Evolutionary conservation across 1,140 invertebrate genomes (phyloP).

Genomic region (Portunus trituberculatus): DNA sequence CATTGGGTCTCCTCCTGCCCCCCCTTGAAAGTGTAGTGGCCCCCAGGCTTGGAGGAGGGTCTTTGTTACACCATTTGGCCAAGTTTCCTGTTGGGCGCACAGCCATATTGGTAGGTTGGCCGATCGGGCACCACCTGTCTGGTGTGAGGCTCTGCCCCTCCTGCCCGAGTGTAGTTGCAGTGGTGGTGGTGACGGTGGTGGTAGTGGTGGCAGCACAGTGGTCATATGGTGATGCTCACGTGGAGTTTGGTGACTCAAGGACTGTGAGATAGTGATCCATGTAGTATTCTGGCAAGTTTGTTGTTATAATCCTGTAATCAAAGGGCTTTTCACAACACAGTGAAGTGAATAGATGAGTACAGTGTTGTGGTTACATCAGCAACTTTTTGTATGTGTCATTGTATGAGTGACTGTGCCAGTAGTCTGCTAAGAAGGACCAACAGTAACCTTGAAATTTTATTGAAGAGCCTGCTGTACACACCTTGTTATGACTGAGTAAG

Average conservation of each 20-base stretch:
- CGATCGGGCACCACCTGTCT: constrained; percentile 69
- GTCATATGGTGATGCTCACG: neutral
- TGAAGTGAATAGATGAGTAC: constrained; percentile 41
- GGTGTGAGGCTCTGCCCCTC: constrained; percentile 36
- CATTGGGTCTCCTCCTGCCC: neutral
- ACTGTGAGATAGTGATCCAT: constrained; percentile 48
- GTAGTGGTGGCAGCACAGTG: constrained; percentile 1
- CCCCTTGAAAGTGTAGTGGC: constrained; percentile 59
- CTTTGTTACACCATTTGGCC: constrained; percentile 76
- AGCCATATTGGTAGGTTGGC: constrained; percentile 71
- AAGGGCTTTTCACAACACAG: constrained; percentile 28
- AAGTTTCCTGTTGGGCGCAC: constrained; percentile 74
- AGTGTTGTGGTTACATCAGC: constrained; percentile 46
- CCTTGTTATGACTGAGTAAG: constrained; percentile 42
- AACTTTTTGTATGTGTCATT: constrained; percentile 51
- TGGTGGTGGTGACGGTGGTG: constrained; percentile 33
- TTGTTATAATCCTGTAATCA: constrained; percentile 40
- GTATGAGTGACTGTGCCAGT: constrained; percentile 50
- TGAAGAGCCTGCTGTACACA: constrained; percentile 37
- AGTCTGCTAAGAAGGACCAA: neutral
- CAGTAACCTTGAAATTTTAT: constrained; percentile 56
- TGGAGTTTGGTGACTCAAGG: neutral
- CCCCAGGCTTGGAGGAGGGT: constrained; percentile 45
- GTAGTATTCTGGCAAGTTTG: neutral
- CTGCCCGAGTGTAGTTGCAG: constrained; percentile 29